These are phyloP conservation scores for Dioctria linearis DNA, from an alignment of 2,888 invertebrate genomes.

Conservation along the genomic window DNA sequence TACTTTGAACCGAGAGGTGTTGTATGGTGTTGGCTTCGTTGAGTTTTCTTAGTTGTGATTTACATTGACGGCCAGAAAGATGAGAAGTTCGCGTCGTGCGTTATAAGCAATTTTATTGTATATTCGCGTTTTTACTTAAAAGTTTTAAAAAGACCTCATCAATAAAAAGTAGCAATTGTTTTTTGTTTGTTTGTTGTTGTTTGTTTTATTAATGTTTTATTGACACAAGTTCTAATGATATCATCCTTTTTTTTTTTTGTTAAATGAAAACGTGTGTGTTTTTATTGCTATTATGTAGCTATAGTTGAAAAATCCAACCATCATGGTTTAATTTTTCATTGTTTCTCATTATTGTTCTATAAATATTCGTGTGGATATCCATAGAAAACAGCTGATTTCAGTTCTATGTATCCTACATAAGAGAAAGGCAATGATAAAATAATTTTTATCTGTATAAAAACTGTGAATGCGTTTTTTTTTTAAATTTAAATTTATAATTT, in stretches of 20 bases:
- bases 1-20: too few species aligned
- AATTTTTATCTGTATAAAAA: too few species aligned
- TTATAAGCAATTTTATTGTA: neutral
- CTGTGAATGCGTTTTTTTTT: too few species aligned
- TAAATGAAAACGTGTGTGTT: neutral
- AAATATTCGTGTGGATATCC: constrained; percentile 17
- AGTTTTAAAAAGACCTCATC: too few species aligned
- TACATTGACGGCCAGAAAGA: constrained; percentile 5
- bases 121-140: too few species aligned
- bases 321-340: neutral
- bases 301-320: constrained; percentile 7
- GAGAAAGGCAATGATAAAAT: too few species aligned
- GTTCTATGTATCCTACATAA: too few species aligned
- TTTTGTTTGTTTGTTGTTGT: neutral
- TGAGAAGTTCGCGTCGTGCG: neutral
- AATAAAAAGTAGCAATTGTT: too few species aligned
- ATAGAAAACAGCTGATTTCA: neutral
- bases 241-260: neutral
- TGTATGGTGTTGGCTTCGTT: neutral
- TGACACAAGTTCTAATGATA: neutral
- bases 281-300: neutral
- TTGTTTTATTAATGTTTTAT: neutral
- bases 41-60: constrained; percentile 13
- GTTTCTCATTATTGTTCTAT: constrained; percentile 16
- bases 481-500: too few species aligned